Percentiles rank a stretch among this genome's conserved stretches.
These are phyloP conservation scores for Drosophila neonasuta DNA, from an alignment of 2,888 invertebrate genomes.

Conservation along the genomic window DNA sequence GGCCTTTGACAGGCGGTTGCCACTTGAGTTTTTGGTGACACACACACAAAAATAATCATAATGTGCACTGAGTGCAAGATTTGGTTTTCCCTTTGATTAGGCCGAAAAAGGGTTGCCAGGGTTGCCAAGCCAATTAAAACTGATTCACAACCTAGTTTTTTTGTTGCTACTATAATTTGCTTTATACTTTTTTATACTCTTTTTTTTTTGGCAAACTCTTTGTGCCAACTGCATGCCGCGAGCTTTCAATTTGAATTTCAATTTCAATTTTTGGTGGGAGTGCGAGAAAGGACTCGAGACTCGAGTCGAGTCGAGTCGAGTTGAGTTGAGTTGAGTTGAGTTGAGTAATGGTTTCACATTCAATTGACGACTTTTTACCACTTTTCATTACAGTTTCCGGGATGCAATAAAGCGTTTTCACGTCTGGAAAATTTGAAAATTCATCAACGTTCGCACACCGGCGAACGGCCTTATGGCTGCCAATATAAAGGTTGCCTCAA, in stretches of 20 bases:
- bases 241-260: conserved; percentile 39
- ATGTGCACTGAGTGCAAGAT: conserved; percentile 7
- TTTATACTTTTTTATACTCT: not conserved
- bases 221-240: conserved; percentile 29
- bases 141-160: conserved; percentile 19
- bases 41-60: conserved; percentile 7
- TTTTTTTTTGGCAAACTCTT: conserved; percentile 1
- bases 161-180: conserved; percentile 34
- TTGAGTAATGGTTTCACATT: conserved; percentile 29
- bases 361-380: conserved; percentile 52
- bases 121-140: conserved; percentile 24
- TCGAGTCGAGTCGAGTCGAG: conserved; percentile 18
- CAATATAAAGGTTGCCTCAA: conserved; percentile 96
- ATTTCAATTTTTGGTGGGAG: conserved; percentile 12
- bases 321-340: not conserved
- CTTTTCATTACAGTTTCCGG: conserved; percentile 89
- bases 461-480: conserved; percentile 97
- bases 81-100: conserved; percentile 15
- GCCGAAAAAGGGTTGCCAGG: not conserved
- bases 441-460: conserved; percentile 97
- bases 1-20: not conserved
- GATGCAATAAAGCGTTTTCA: conserved; percentile 97
- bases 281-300: conserved; percentile 6
- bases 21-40: conserved; percentile 10
- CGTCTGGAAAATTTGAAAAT: conserved; percentile 98